phyloP scores from a whole-genome alignment of 1,140 invertebrate species.

The Temnothorax nylanderi region DNA sequence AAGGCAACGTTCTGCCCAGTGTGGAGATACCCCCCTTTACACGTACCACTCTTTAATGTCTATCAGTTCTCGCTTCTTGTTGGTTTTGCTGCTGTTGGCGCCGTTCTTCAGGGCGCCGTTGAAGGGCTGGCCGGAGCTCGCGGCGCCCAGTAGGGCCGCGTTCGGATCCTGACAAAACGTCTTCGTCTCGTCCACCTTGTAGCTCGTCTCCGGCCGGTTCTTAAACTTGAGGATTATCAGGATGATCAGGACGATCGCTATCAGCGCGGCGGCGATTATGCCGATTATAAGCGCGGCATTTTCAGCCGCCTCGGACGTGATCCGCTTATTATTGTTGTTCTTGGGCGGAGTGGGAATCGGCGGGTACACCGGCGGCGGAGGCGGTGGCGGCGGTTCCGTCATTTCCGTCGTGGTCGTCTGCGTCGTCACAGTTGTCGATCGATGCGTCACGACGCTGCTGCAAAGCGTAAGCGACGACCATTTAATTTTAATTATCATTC shows the following conservation, averaged over 20 bases:
- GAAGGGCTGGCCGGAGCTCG: conserved; percentile 84
- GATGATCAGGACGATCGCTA: conserved; percentile 96
- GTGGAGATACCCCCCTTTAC: conserved; percentile 81
- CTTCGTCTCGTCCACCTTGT: conserved; percentile 96
- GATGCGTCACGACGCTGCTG: conserved; percentile 74
- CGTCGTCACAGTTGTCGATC: conserved; percentile 79
- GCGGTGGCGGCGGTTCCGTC: conserved; percentile 82
- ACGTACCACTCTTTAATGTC: conserved; percentile 98
- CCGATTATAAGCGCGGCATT: conserved; percentile 93
- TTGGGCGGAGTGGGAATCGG: conserved; percentile 76
- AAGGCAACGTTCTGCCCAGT: conserved; percentile 1
- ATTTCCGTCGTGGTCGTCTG: conserved; percentile 81
- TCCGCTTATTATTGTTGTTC: conserved; percentile 87
- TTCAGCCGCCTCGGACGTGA: conserved; percentile 90
- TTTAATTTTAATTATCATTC: conserved; percentile 3
- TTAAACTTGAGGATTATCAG: conserved; percentile 96
- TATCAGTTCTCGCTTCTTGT: conserved; percentile 92
- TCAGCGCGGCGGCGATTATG: conserved; percentile 96
- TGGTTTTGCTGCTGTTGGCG: conserved; percentile 84
- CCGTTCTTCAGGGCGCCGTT: conserved; percentile 82
- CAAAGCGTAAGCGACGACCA: conserved; percentile 24
- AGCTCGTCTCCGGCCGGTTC: conserved; percentile 93
- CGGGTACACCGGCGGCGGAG: conserved; percentile 79
- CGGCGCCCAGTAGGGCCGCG: conserved; percentile 89
- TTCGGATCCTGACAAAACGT: conserved; percentile 91